These are phyloP conservation scores for Rhinolophus ferrumequinum DNA, from an alignment of 2,113 vertebrate species.

Conservation along the genomic window DNA sequence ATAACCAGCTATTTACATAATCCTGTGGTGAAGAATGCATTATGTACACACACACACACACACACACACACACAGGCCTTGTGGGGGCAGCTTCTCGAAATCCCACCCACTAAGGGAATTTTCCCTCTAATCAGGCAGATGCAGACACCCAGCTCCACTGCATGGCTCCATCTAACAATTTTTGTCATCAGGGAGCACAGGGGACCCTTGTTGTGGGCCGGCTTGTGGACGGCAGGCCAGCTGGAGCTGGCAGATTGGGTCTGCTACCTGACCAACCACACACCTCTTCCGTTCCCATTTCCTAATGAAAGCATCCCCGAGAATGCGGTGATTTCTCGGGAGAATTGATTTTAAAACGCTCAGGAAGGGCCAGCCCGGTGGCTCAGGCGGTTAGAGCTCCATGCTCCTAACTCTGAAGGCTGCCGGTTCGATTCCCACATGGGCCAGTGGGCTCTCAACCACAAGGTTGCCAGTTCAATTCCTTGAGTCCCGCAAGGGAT, in stretches of 20 bases:
- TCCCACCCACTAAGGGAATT: not conserved
- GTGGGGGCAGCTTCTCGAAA: not conserved
- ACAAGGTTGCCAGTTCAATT: no score
- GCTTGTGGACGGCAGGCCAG: rapidly evolving
- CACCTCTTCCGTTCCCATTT: not conserved
- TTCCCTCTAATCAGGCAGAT: not conserved
- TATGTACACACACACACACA: no score
- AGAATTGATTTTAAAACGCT: not conserved
- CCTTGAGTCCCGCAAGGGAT: no score
- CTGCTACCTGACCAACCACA: no score
- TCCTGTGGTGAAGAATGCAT: not conserved
- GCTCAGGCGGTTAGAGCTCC: no score
- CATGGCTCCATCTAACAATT: rapidly evolving
- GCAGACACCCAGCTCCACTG: not conserved
- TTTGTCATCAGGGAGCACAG: not conserved
- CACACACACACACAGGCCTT: no score
- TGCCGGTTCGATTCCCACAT: no score
- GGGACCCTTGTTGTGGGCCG: rapidly evolving
- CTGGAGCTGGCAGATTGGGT: not conserved
- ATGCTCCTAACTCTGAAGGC: no score
- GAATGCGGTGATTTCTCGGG: not conserved
- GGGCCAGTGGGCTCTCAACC: no score
- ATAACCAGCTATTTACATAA: not conserved
- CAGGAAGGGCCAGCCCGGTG: not conserved
- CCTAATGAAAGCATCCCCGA: not conserved